Conservation (phyloP, 1,140 invertebrate species). For the Lepidurus packardi region DNA sequence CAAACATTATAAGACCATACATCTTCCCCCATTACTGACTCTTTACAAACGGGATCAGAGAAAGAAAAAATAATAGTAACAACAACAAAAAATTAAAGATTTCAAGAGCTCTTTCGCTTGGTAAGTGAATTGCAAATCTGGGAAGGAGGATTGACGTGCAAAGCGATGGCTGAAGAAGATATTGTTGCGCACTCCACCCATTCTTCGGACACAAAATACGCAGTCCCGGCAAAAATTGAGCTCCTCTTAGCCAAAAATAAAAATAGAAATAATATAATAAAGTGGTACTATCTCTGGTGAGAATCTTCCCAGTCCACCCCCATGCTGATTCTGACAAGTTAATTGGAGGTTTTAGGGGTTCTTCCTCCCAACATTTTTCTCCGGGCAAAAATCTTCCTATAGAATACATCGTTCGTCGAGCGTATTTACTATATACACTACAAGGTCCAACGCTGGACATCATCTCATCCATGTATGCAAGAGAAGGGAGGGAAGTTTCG, state of each 20-base stretch:
- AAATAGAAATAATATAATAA: background rate
- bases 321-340: constrained; percentile 21
- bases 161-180: constrained; percentile 18
- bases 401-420: background rate
- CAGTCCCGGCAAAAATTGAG: background rate
- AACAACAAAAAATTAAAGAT: background rate
- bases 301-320: constrained; percentile 3
- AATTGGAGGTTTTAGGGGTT: background rate
- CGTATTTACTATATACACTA: background rate
- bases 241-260: background rate
- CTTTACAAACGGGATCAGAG: background rate
- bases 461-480: constrained; percentile 3
- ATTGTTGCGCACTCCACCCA: constrained; percentile 13
- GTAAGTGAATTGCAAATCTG: constrained; percentile 19
- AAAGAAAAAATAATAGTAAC: background rate
- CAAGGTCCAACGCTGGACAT: background rate
- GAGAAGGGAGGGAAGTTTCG: constrained; percentile 13
- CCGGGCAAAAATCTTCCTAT: background rate
- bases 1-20: background rate
- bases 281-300: background rate
- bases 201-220: background rate
- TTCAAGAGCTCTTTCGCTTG: background rate
- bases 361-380: constrained; percentile 1
- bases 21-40: background rate
- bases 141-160: constrained; percentile 2